A percentile compares a stretch with the other conserved stretches of the same genome.
Evolutionary conservation across 30 jellyfish, hydroid and myxozoan genomes (phyloP).

Genomic region (Hydra vulgaris): DNA sequence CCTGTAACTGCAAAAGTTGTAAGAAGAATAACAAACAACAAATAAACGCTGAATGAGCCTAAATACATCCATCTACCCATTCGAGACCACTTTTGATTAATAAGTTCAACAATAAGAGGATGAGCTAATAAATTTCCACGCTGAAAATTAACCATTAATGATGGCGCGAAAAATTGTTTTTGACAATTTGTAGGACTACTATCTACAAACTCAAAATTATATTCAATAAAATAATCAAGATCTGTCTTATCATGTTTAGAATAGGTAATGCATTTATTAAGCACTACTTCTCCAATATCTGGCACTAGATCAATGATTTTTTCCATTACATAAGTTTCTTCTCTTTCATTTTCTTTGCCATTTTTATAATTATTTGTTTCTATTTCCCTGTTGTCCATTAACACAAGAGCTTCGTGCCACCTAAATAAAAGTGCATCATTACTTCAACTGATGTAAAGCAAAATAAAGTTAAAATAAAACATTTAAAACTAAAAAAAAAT

Average conservation of each 20-base stretch:
- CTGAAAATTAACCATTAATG: conserved; percentile 46
- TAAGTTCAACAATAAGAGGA: conserved; percentile 45
- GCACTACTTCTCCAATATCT: conserved; percentile 64
- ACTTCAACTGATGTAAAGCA: background rate
- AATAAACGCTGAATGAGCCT: conserved; percentile 30
- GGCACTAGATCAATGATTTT: conserved; percentile 71
- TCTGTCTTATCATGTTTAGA: conserved; percentile 32
- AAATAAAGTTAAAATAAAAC: too few species aligned
- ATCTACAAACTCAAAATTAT: conserved; percentile 59
- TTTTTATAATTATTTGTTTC: too few species aligned
- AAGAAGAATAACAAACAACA: conserved; percentile 58
- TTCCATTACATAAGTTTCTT: conserved; percentile 53
- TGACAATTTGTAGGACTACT: conserved; percentile 14
- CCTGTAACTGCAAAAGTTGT: conserved; percentile 64
- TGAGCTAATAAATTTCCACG: conserved; percentile 66
- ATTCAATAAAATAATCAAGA: conserved; percentile 42
- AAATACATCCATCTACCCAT: conserved; percentile 61
- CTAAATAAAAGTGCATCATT: conserved; percentile 21
- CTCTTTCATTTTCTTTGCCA: too few species aligned
- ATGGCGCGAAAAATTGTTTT: conserved; percentile 42
- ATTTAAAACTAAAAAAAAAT: too few species aligned
- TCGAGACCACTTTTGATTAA: conserved; percentile 63
- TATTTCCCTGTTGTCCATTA: conserved; percentile 30
- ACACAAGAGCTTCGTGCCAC: conserved; percentile 67
- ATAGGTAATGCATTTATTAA: conserved; percentile 51